Evolutionary conservation across 2,888 invertebrate species (phyloP).

Genomic region (Drepana falcataria): DNA sequence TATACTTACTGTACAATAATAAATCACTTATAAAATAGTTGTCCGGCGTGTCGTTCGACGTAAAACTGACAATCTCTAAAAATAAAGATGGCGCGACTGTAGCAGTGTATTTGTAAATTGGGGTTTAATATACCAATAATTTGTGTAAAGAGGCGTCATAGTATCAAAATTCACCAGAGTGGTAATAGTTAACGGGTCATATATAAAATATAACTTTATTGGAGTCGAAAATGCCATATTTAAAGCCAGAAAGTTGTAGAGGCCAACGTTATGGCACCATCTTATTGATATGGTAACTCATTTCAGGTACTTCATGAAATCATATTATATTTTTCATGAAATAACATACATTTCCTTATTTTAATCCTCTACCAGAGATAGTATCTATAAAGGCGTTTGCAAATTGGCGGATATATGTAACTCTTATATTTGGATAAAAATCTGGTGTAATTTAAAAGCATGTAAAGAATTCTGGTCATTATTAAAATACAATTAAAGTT

Average conservation of each 20-base stretch:
- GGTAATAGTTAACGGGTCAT: too few species aligned
- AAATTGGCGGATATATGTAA: not conserved
- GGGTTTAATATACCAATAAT: too few species aligned
- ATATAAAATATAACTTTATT: too few species aligned
- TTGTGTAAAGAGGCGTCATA: too few species aligned
- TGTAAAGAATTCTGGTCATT: too few species aligned
- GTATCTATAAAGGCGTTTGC: not conserved
- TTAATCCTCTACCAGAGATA: constrained; percentile 21
- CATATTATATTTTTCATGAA: not conserved
- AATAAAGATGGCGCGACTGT: constrained; percentile 3
- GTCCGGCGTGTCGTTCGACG: not conserved
- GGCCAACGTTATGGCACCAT: constrained; percentile 68
- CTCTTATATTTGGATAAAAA: not conserved
- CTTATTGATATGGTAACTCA: constrained; percentile 72
- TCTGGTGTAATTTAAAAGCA: too few species aligned
- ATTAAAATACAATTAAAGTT: too few species aligned
- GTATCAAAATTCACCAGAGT: too few species aligned
- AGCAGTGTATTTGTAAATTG: not conserved
- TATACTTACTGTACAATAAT: constrained; percentile 2
- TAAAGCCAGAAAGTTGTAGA: constrained; percentile 15
- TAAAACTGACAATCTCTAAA: not conserved
- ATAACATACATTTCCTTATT: constrained; percentile 2
- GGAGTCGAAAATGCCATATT: too few species aligned
- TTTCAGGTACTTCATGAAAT: constrained; percentile 46
- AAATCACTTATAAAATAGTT: not conserved